Base-by-base conservation (phyloP, 2,888 invertebrate genomes). In the Cheilosia urbana region DNA sequence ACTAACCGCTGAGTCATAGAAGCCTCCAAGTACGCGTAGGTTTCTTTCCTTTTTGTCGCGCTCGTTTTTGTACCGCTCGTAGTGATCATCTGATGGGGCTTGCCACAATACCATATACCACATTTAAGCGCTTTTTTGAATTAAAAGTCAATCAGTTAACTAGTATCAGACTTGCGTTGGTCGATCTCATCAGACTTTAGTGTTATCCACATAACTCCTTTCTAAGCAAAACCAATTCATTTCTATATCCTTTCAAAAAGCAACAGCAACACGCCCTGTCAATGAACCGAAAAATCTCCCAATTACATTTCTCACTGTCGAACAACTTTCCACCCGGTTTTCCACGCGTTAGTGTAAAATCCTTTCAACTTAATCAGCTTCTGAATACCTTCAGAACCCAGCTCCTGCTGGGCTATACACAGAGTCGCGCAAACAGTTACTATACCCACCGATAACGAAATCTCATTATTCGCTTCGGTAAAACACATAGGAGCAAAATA, bases 401-500 rank as follows among this genome's bases (percentile, higher is more conserved):
- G 27, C 42, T 21, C 13, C 55, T 19, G 42, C 7, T n/a, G 47
- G n/a, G 7, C 9, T 45, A 45, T 30, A 5, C 30, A 1, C 30
- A 1, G 15, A 24, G 13, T 24, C 3, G 45, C 24, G 51, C 34
- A 11, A 21, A 37, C n/a, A 19, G 30, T 4, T 11, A 9, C 37
- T 47, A 55, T 47, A 55, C 21, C 21, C 24, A 24, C 51, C 51
- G 51, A 51, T 51, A 51, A 66, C 45, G 55, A 68, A 80, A 68
- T 68, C 73, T 49, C 66, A 80, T 68, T 66, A 73, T 62, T 55
- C 73, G 66, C 79, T 66, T 37, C 19, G 30, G 30, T 53, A 63
- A 75, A 75, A 49, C 57, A 75, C 55, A 80, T 49, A 80, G 47
- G 75, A 75, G 63, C 80, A 57, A 62, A 53, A 57, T 49, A 75